Evolutionary conservation across 2,797 vertebrate genomes (phyloP).

Genomic region (Chiloscyllium punctatum): DNA sequence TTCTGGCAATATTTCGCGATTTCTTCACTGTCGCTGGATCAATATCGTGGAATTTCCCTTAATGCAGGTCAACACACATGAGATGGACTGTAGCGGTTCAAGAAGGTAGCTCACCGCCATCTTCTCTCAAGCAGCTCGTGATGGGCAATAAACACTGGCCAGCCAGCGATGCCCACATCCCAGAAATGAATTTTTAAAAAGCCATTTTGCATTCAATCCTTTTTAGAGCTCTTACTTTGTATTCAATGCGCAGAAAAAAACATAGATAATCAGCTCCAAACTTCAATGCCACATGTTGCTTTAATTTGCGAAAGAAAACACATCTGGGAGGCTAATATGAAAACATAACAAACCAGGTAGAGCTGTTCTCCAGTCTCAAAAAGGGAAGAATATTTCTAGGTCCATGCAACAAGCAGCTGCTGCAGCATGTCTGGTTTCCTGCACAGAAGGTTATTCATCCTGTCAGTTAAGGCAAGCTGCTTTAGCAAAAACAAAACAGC

Average conservation of each 20-base stretch:
- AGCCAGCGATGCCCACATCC: no score
- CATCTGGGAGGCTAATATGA: background rate
- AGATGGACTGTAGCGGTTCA: no score
- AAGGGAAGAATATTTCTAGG: slow-evolving; percentile 23
- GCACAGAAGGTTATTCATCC: slow-evolving; percentile 28
- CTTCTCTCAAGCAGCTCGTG: no score
- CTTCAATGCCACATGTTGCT: no score
- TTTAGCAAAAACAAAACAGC: background rate
- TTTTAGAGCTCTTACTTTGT: background rate
- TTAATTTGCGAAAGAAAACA: background rate
- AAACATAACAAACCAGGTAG: background rate
- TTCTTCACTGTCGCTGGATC: no score
- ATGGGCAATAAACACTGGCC: no score
- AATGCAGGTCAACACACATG: no score
- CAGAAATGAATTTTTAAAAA: no score
- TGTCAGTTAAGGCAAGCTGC: slow-evolving; percentile 26
- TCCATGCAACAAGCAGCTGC: background rate
- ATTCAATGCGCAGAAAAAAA: background rate
- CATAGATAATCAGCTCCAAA: background rate
- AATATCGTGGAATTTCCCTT: no score
- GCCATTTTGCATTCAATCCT: background rate
- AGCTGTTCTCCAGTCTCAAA: background rate
- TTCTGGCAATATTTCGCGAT: no score
- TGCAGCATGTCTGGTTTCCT: slow-evolving; percentile 19
- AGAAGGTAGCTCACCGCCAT: no score